Base-by-base conservation (phyloP, 1,140 invertebrate species). In the Radopholus similis region DNA sequence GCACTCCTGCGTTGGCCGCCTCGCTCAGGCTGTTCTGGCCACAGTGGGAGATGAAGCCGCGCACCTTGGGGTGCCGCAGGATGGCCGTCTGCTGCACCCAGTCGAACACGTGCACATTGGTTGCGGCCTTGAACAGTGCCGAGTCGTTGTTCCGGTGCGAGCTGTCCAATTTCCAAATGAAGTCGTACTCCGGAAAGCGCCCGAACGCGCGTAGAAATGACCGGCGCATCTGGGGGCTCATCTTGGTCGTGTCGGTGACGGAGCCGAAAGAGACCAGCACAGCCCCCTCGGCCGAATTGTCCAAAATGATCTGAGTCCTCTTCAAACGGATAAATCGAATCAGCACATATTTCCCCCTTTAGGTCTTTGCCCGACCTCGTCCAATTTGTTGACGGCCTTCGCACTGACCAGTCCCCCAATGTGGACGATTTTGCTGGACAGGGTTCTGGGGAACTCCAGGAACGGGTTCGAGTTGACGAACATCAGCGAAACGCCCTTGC, bases 61-160 rank as follows among this genome's bases (percentile, higher is more conserved):
- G 84, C 0, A 88, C 84, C 64, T 88, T 88, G 21, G 87, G 86
- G 83, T 91, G 89, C 59, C 83, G 88, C 42, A 88, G 78, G 74
- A 88, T 81, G 76, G 87, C 87, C 72, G 87, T 86, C 83, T 90
- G 89, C 15, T 89, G 88, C 70, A 88, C 82, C 89, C 89, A 90
- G 69, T 86, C 84, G 56, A 85, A 75, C 26, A 87, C 44, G 54
- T 74, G 64, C 5, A 83, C 56, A 66, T 82, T 82, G 8, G 32
- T 21, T 8, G 62, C n/a, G 13, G 32, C 21, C 26, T 53, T 74
- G 18, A 70, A 15, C 28, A 69, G 30, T 30, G 32, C 55, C 32
- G 58, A 55, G 6, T 75, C 71, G 26, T 53, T 74, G 67, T 35
- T 18, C 49, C 37, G 47, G 21, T 44, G 58, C 40, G n/a, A 6